phyloP scores from a whole-genome alignment of 2,797 vertebrate species.

The Threskiornis aethiopicus region DNA sequence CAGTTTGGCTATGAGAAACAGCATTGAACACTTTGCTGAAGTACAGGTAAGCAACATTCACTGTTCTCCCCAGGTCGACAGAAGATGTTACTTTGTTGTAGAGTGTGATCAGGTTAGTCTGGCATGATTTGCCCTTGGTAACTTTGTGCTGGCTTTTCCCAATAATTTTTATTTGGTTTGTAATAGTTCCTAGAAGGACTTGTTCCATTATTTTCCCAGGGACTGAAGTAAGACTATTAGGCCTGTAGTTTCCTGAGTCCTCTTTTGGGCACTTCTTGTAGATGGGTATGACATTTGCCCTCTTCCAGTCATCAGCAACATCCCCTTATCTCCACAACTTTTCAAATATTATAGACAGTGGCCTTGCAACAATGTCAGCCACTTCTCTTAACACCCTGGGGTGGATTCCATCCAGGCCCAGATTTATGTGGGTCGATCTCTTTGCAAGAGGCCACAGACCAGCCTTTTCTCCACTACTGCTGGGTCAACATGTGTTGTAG shows the following conservation, averaged over 20 bases:
- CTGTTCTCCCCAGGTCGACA: rapidly evolving
- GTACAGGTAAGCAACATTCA: background rate
- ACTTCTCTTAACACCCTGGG: background rate
- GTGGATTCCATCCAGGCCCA: background rate
- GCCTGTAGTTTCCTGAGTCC: background rate
- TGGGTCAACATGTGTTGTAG: background rate
- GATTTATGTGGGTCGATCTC: background rate
- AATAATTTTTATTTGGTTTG: background rate
- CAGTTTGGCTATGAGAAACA: background rate
- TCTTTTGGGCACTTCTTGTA: background rate
- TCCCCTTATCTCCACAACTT: background rate
- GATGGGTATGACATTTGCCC: background rate
- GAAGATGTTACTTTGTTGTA: background rate
- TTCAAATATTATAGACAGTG: background rate
- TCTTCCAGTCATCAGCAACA: background rate
- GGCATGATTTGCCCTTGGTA: background rate
- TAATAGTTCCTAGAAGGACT: background rate
- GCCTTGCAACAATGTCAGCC: background rate
- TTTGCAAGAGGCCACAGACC: background rate
- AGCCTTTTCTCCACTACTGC: background rate
- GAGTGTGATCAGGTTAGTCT: background rate
- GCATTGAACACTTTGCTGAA: background rate
- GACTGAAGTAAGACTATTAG: background rate
- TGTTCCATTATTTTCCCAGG: background rate
- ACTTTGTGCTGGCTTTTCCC: background rate